Base-by-base conservation (phyloP, 2,113 vertebrate species). In the Dicrurus megarhynchus region DNA sequence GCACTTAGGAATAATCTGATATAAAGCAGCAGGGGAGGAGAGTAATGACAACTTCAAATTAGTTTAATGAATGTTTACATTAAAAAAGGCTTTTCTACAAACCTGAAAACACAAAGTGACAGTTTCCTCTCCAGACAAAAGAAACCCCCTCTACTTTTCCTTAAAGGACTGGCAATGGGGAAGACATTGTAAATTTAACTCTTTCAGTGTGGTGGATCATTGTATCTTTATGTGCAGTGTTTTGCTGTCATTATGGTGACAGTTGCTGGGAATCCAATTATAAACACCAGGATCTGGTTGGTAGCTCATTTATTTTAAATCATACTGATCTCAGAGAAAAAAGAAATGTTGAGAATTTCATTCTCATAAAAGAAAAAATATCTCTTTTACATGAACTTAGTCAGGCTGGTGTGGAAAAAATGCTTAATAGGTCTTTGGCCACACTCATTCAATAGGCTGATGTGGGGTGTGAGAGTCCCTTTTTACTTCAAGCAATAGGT, bases 31-130 rank as follows among this genome's bases (percentile, higher is more conserved):
- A 98, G 98, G 98, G 98, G 98, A 98, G 98, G 98, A 97, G 97
- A 98, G 98, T 98, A 98, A 98, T 98, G 98, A 98, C 98, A 98
- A 98, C 98, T 98, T 98, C 98, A 98, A 98, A 98, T 98, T 98
- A 98, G 98, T 98, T 98, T 98, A 98, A 98, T 98, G 98, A 98
- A 98, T 98, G 98, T 98, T 98, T 98, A 98, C 98, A 98, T 98
- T 98, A 97, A 98, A 96, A 97, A 98, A 97, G 93, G 94, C 97
- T 98, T 98, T 98, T 98, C 98, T 97, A 75, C 97, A 97, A 98
- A 97, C 97, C 97, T 97, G 97, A 97, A 98, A 98, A 98, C 96
- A 88, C 84, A 64, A 98, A 98, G 96, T 98, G 98, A 98, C 97
- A 98, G 97, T 97, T 98, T 98, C 96, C 85, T 97, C 87, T 97